Evolutionary conservation across 2,797 vertebrate genomes (phyloP).

Genomic region (Pseudotriccus pelzelni): DNA sequence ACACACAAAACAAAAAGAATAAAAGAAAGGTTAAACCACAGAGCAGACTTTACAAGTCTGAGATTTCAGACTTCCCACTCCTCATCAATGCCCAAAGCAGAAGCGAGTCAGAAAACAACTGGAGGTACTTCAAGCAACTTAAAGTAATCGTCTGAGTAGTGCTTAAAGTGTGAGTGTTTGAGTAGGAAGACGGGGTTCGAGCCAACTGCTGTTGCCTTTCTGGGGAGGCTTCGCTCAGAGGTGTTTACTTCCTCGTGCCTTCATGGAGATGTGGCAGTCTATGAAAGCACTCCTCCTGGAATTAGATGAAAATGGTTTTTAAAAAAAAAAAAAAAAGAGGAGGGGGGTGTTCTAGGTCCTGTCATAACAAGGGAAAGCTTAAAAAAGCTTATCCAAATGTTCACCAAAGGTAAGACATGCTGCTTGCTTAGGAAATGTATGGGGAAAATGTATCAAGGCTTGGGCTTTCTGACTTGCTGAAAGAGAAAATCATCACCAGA

Average conservation of each 20-base stretch:
- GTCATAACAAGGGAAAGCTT: slow-evolving; percentile 22
- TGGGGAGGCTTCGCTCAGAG: not conserved
- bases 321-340: not conserved
- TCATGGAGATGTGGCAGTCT: slow-evolving; percentile 39
- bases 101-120: not conserved
- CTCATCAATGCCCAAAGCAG: not conserved
- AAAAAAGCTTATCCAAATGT: not conserved
- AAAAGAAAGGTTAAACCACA: not conserved
- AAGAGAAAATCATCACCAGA: not conserved
- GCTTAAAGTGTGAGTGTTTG: not conserved
- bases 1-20: too few relatives aligned
- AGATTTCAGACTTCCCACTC: not conserved
- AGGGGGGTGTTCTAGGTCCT: not conserved
- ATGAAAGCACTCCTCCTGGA: slow-evolving; percentile 48
- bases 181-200: slow-evolving; percentile 12
- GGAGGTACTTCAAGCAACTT: not conserved
- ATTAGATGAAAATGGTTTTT: slow-evolving; percentile 21
- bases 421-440: not conserved
- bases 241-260: slow-evolving; percentile 57
- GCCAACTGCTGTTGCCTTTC: slow-evolving; percentile 35
- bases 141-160: not conserved
- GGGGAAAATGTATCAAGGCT: not conserved
- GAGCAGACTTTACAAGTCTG: not conserved
- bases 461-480: not conserved
- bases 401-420: not conserved